These are phyloP conservation scores for Nannospalax galili DNA, from an alignment of 2,113 vertebrate species.

Conservation along the genomic window DNA sequence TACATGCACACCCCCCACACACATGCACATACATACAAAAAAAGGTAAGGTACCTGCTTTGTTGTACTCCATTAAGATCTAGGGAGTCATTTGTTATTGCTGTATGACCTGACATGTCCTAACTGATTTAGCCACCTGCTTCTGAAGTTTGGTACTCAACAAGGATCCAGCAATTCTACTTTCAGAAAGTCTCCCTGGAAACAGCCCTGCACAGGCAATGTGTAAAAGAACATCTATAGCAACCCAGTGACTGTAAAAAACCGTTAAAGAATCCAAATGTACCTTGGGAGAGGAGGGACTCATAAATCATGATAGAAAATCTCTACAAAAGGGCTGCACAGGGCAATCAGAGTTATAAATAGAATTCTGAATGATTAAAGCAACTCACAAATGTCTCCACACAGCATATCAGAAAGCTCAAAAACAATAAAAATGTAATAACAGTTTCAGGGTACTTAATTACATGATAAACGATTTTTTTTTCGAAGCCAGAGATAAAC, in stretches of 20 bases:
- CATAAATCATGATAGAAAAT: fast-evolving
- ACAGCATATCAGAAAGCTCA: background rate
- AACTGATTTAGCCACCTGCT: background rate
- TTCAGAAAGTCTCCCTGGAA: background rate
- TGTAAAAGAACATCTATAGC: background rate
- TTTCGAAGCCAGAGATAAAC: background rate
- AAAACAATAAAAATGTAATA: background rate
- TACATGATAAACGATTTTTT: background rate
- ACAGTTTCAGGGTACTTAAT: background rate
- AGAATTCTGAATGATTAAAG: background rate
- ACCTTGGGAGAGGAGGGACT: background rate
- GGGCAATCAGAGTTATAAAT: background rate
- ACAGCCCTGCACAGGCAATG: background rate
- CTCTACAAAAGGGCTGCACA: background rate
- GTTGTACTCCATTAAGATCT: background rate
- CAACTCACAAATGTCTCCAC: background rate
- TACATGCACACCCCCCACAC: no score
- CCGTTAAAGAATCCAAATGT: fast-evolving
- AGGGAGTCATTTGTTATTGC: background rate
- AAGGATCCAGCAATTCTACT: background rate
- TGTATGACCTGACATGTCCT: background rate
- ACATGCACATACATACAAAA: background rate
- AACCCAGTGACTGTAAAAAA: no score
- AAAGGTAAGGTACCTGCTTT: background rate
- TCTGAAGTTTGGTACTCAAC: background rate